Conservation (phyloP, 2,113 vertebrate species). For the Axis porcinus region DNA sequence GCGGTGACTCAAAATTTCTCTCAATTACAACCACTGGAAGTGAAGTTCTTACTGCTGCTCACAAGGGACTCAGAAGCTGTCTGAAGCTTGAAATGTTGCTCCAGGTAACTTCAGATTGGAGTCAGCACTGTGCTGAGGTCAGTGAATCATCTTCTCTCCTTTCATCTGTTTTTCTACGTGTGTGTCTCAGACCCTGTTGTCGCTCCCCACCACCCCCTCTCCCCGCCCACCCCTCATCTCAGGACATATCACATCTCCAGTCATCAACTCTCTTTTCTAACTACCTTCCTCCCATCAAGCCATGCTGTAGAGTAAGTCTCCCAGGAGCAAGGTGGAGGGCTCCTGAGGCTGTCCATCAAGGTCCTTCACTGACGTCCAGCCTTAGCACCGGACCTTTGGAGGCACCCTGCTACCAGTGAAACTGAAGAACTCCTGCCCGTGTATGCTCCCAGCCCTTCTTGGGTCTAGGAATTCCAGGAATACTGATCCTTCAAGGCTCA, state of each 20-base stretch:
- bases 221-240: not conserved
- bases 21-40: not conserved
- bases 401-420: no score
- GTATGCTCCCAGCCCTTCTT: accelerated
- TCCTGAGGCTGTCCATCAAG: not conserved
- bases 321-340: not conserved
- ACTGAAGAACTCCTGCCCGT: not conserved
- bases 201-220: not conserved
- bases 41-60: not conserved
- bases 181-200: not conserved
- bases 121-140: not conserved
- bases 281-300: not conserved
- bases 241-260: accelerated
- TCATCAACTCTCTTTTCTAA: not conserved
- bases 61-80: not conserved
- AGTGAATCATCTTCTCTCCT: not conserved
- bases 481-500: not conserved
- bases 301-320: not conserved
- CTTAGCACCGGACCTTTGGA: no score
- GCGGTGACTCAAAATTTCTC: slow-evolving; percentile 15
- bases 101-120: not conserved
- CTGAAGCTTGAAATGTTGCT: not conserved
- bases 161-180: not conserved
- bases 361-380: accelerated
- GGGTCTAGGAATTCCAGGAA: not conserved